Evolutionary conservation across 64 coral and sea anemone species (phyloP), one percentile per base, ranked within the genome.

Genomic region (Montipora foliosa): DNA sequence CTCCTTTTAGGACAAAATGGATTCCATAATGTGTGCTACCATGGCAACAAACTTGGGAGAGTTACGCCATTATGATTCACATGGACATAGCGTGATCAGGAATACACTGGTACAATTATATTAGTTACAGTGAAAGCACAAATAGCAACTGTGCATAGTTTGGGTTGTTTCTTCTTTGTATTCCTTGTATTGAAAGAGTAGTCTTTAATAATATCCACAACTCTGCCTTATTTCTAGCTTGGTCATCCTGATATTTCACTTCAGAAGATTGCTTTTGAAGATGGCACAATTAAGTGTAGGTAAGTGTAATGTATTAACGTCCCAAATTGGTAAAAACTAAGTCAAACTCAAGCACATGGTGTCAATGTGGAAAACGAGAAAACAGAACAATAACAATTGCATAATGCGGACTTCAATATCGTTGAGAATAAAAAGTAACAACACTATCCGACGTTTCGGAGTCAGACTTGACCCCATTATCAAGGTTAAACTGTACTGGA

Each of bases 251-350:
- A 88, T 14, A 88, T 93, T 25, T 72, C 75, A 3, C 17, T 76
- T 6, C 6, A 21, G 10, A 50, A 80, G 51, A 87, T 78, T 5
- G 85, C 67, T 75, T 80, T 80, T 21, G 47, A 66, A 47, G 81
- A 88, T 49, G 92, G 92, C 0, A 69, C 75, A 24, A 87, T 88
- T 5, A 93, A 93, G 51, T 93, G 92, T 49, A 80, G 83, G 92
- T 93, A 44, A 60, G 67, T 78, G 49, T 52, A 19, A 19, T 24
- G 6, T 53, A 51, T 5, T 10, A 1, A 48, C 1, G n/a, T 16
- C 21, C 3, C 22, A 29, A 12, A 12, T 64, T 64, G 13, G 14
- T 10, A 55, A 7, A 7, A 7, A 55, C 5, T 5, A 5, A 55
- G 52, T 7, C 6, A 55, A 55, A 55, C 52, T 10, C 52, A 55